Percentiles rank a stretch among this genome's conserved stretches.
Evolutionary conservation across 30 jellyfish, hydroid and myxozoan species (phyloP).

Genomic region (Clytia hemisphaerica): DNA sequence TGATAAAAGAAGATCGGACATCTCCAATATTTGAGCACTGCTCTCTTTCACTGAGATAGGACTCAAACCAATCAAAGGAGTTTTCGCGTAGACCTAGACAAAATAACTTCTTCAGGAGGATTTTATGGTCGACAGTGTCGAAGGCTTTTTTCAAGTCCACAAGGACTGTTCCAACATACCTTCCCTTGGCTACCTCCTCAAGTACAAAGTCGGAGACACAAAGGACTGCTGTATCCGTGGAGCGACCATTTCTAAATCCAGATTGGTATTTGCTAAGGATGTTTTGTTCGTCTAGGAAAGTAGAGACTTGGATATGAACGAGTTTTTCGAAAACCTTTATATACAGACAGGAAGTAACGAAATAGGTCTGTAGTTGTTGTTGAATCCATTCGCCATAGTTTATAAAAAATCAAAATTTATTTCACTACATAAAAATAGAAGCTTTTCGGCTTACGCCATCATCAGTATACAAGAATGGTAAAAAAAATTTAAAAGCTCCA

Average conservation of each 20-base stretch:
- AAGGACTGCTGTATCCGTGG: conserved; percentile 22
- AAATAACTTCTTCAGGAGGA: conserved; percentile 5
- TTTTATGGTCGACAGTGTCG: conserved; percentile 21
- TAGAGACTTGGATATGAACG: not conserved
- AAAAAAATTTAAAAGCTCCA: no score
- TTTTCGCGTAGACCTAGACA: conserved; percentile 13
- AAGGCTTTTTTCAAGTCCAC: conserved; percentile 28
- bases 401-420: no score
- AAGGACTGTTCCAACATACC: conserved; percentile 9
- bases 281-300: conserved; percentile 8
- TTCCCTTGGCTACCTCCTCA: conserved; percentile 4
- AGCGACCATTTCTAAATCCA: conserved; percentile 20
- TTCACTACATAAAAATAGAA: no score
- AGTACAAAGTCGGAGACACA: conserved; percentile 1
- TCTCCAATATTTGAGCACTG: not conserved
- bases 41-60: conserved; percentile 5
- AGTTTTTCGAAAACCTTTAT: not conserved
- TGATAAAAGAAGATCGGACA: not conserved
- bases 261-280: conserved; percentile 16
- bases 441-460: no score
- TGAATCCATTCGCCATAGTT: no score
- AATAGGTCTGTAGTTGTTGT: no score
- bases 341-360: no score
- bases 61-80: conserved; percentile 4
- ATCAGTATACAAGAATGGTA: no score